Percentiles rank a stretch among this genome's conserved stretches.
Conservation (phyloP, 2,888 invertebrate genomes). For the Quadriops clusia region DNA sequence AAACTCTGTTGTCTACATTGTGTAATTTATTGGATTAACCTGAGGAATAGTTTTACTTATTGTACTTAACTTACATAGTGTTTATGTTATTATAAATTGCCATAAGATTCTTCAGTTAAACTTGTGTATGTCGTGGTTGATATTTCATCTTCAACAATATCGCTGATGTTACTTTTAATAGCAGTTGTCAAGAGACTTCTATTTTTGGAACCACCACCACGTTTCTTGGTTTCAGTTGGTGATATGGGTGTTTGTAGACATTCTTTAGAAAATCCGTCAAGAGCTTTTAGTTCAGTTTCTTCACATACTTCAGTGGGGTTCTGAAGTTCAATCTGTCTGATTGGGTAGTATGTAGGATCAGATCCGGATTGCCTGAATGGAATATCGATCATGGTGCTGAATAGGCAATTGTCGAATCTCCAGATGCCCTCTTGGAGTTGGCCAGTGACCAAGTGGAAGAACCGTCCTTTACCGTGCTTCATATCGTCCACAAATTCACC, state of each 20-base stretch:
- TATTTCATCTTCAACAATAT: too few species aligned
- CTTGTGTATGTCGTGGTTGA: too few species aligned
- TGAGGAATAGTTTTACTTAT: too few species aligned
- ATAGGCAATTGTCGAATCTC: slow-evolving; percentile 42
- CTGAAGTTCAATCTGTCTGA: slow-evolving; percentile 28
- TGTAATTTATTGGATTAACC: too few species aligned
- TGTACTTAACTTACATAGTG: too few species aligned
- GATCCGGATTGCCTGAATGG: slow-evolving; percentile 45
- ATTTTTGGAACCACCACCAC: too few species aligned
- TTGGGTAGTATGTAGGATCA: slow-evolving; percentile 43
- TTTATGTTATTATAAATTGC: too few species aligned
- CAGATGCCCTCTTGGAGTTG: slow-evolving; percentile 57
- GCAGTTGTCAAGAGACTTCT: too few species aligned
- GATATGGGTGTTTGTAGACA: neutral
- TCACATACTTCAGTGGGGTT: slow-evolving; percentile 12
- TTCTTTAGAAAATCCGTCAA: slow-evolving; percentile 5
- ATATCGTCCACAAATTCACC: slow-evolving; percentile 46
- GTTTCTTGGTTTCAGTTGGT: too few species aligned
- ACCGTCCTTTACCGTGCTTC: slow-evolving; percentile 51
- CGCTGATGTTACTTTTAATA: too few species aligned
- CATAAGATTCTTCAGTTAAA: too few species aligned
- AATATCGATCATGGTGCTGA: slow-evolving; percentile 46
- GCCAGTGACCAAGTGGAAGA: slow-evolving; percentile 50
- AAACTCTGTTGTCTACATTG: too few species aligned
- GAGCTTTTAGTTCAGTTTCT: slow-evolving; percentile 14